These are phyloP conservation scores for Ctenochaetus hawaiiensis DNA, from an alignment of 2,797 vertebrate species.

Conservation along the genomic window DNA sequence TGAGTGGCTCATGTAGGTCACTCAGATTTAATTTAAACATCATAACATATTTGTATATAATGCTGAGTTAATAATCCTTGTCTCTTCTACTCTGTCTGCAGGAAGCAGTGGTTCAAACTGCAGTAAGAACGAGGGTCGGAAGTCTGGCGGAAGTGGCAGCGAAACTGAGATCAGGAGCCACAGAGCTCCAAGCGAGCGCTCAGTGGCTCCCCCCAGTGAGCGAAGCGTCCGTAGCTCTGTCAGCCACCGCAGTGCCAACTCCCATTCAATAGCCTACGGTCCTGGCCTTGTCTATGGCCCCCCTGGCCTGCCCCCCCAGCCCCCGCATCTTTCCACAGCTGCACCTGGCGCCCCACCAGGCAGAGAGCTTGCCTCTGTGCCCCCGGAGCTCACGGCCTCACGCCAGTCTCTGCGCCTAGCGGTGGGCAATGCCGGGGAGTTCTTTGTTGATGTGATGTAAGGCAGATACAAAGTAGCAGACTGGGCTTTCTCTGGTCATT, in stretches of 20 bases:
- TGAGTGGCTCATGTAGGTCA: conserved; percentile 24
- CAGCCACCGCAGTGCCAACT: conserved; percentile 93
- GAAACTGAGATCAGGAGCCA: conserved; percentile 93
- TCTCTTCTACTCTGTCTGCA: conserved; percentile 66
- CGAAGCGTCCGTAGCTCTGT: conserved; percentile 89
- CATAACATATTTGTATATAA: not conserved
- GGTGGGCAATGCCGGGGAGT: conserved; percentile 98
- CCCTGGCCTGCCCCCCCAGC: conserved; percentile 91
- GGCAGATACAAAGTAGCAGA: conserved; percentile 51
- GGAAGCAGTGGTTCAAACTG: conserved; percentile 98
- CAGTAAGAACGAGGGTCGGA: conserved; percentile 91
- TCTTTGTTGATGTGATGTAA: conserved; percentile 99
- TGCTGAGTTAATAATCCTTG: not conserved
- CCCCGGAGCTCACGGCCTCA: conserved; percentile 96
- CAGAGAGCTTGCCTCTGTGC: conserved; percentile 92
- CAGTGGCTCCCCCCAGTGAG: conserved; percentile 89
- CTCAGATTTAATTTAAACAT: conserved; percentile 2
- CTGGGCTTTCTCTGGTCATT: conserved; percentile 46
- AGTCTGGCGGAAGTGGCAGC: conserved; percentile 92
- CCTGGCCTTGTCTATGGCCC: conserved; percentile 89
- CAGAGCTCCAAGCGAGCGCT: conserved; percentile 89
- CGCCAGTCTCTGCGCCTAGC: conserved; percentile 99
- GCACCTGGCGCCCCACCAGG: conserved; percentile 91
- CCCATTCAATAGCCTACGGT: conserved; percentile 86
- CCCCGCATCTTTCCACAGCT: conserved; percentile 84